A percentile compares a stretch with the other conserved stretches of the same genome.
These are phyloP conservation scores for Perccottus glenii DNA, from an alignment of 2,113 vertebrate species.

Conservation along the genomic window DNA sequence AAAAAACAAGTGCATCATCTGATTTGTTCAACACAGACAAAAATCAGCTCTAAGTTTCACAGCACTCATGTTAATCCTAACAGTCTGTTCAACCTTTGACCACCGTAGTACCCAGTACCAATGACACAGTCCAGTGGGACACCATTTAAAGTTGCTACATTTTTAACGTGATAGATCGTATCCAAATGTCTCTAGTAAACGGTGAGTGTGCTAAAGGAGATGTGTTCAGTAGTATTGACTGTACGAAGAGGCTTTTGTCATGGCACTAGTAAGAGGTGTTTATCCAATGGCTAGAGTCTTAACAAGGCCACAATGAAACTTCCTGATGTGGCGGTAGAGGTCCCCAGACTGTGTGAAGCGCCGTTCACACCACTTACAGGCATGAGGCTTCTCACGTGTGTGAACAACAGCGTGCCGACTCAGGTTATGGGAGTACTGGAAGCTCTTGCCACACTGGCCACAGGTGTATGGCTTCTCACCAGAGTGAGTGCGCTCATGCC, in stretches of 20 bases:
- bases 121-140: conserved; percentile 43
- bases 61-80: conserved; percentile 42
- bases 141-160: conserved; percentile 60
- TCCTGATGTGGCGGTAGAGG: conserved; percentile 96
- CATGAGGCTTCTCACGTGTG: conserved; percentile 96
- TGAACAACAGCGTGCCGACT: conserved; percentile 97
- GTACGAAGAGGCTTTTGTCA: conserved; percentile 52
- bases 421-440: conserved; percentile 98
- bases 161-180: conserved; percentile 63
- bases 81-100: conserved; percentile 36
- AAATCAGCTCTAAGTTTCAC: conserved; percentile 52
- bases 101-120: conserved; percentile 6
- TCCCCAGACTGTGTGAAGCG: conserved; percentile 98
- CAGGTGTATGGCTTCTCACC: conserved; percentile 99
- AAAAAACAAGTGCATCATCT: conserved; percentile 71
- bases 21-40: conserved; percentile 61
- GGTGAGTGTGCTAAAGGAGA: conserved; percentile 28
- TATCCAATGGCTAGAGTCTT: conserved; percentile 86
- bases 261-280: conserved; percentile 57
- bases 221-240: conserved; percentile 54
- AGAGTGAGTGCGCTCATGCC: conserved; percentile 97
- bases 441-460: conserved; percentile 94
- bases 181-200: conserved; percentile 56
- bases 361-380: conserved; percentile 97
- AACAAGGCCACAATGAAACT: conserved; percentile 97